These are phyloP conservation scores for Kryphioiulus occultus DNA, from an alignment of 2,888 invertebrate species.

Conservation along the genomic window DNA sequence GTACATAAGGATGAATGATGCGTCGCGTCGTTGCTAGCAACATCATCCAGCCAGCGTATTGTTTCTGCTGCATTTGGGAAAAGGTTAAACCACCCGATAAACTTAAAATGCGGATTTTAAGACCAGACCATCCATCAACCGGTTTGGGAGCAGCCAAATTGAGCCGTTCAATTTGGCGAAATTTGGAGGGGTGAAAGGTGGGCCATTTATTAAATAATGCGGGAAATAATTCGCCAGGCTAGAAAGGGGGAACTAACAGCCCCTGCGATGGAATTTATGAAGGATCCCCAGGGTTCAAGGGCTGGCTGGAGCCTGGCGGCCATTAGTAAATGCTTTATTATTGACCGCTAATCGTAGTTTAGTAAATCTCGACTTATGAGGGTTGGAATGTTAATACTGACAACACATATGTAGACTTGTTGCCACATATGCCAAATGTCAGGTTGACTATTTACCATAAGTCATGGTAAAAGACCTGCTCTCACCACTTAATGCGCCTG, in stretches of 20 bases:
- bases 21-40: background rate
- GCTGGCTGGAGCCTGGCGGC: background rate
- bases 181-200: background rate
- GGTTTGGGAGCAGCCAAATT: background rate
- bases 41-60: background rate
- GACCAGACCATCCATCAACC: background rate
- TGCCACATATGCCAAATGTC: no score
- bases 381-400: no score
- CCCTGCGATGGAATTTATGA: no score
- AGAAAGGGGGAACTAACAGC: no score
- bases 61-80: background rate
- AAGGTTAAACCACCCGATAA: background rate
- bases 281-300: background rate
- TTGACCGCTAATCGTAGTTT: background rate
- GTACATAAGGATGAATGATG: background rate
- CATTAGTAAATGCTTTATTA: background rate
- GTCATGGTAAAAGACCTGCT: no score
- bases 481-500: no score
- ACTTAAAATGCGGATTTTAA: background rate
- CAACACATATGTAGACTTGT: no score
- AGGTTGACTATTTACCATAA: no score
- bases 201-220: background rate
- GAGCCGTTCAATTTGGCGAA: background rate
- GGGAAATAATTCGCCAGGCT: background rate
- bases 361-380: no score